Evolutionary conservation across 2,888 invertebrate species (phyloP), one percentile per base, ranked within the genome.

Genomic region (Eristalis arbustorum): DNA sequence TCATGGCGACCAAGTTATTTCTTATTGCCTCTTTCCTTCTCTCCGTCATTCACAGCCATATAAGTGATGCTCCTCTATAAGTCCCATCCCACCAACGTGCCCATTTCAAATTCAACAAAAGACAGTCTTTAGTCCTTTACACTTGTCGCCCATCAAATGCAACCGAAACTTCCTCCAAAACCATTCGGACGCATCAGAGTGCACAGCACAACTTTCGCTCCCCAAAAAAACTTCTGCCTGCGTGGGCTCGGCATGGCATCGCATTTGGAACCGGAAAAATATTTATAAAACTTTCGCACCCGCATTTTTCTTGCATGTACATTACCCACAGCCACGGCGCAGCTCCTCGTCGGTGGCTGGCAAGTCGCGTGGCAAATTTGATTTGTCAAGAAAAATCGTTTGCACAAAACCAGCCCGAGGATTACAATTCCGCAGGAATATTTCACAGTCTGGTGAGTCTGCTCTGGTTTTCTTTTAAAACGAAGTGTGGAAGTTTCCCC

Each of bases 311-410:
- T 3, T 18, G 49, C 49, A 18, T 49, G 37, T 13, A 37, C 37
- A 37, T 49, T 49, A 14, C 18, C 8, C 8, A 49, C 49, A 42
- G 14, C 49, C 18, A 0, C 18, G n/a, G 40, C 4, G 28, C 6
- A 2, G 4, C 5, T 37, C 11, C 34, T 57, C 59, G 59, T n/a
- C n/a, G 66, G 59, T 59, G 37, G 42, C n/a, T 31, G 23, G 23
- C 61, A 23, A 76, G 14, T 68, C 68, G 76, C 62, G 49, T 56
- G 62, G 76, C 68, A 76, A 62, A 68, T 76, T 68, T 68, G 49
- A 62, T 68, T 76, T 76, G 49, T 62, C 67, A 49, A 68, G 49
- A 49, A 49, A 68, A 42, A 76, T 61, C 49, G 61, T 28, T 18
- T 57, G n/a, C 64, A 74, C 59, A 18, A 66, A 22, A 31, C 28